Percentiles rank a stretch among this genome's conserved stretches.
Conservation (phyloP, 2,888 invertebrate genomes). For the Drosophila birchii region DNA sequence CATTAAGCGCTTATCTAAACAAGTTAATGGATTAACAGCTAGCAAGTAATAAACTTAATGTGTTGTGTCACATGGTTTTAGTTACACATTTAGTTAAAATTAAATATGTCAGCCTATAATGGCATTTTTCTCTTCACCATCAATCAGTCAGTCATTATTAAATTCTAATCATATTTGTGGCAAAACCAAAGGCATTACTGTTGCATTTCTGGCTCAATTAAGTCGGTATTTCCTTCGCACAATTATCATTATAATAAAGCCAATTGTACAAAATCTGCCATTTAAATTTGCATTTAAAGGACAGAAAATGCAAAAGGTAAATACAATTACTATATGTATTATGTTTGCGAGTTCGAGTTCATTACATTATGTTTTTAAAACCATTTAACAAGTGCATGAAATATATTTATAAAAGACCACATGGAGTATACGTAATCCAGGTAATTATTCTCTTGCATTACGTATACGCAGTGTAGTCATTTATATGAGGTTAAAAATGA, state of each 20-base stretch:
- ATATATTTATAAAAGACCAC: neutral
- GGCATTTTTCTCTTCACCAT: neutral
- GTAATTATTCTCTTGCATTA: neutral
- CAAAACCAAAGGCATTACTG: neutral
- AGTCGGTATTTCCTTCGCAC: neutral
- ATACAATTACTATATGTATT: neutral
- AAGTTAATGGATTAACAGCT: slow-evolving; percentile 6
- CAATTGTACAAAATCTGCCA: neutral
- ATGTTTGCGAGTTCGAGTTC: neutral
- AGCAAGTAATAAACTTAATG: slow-evolving; percentile 2
- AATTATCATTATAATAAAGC: neutral
- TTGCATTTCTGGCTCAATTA: slow-evolving; percentile 3
- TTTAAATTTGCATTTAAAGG: neutral
- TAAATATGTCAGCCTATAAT: neutral
- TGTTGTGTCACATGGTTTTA: neutral
- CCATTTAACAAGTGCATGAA: neutral
- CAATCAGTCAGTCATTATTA: neutral
- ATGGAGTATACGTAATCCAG: neutral
- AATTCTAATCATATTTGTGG: neutral
- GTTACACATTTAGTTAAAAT: neutral
- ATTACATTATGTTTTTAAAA: neutral
- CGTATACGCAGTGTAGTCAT: neutral
- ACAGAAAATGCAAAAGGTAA: neutral
- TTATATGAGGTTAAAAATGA: neutral
- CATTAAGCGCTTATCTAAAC: slow-evolving; percentile 4